Evolutionary conservation across 2,888 invertebrate species (phyloP).

Genomic region (Acanthosoma haemorrhoidale): DNA sequence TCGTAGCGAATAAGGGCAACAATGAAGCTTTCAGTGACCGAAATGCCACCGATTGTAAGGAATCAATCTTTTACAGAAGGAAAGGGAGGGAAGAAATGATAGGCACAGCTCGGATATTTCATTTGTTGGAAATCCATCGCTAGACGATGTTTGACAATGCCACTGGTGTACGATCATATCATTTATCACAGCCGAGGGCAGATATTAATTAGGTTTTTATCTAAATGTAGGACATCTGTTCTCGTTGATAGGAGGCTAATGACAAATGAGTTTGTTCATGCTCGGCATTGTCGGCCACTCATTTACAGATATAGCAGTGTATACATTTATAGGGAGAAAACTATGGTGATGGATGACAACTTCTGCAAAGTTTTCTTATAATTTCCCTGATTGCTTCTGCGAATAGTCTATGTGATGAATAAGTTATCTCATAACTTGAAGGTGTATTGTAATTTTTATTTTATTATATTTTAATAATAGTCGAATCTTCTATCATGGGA

Average conservation of each 20-base stretch:
- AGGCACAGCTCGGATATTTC: not conserved
- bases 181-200: not conserved
- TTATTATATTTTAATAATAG: too few relatives aligned
- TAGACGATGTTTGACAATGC: not conserved
- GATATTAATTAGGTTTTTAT: constrained; percentile 8
- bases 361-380: too few relatives aligned
- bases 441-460: too few relatives aligned
- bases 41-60: too few relatives aligned
- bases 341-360: too few relatives aligned
- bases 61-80: not conserved
- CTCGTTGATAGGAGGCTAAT: not conserved
- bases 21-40: too few relatives aligned
- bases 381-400: too few relatives aligned
- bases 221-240: constrained; percentile 10
- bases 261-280: constrained; percentile 12
- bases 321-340: too few relatives aligned
- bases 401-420: too few relatives aligned
- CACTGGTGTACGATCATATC: not conserved
- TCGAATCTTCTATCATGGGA: too few relatives aligned
- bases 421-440: too few relatives aligned
- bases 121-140: not conserved
- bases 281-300: not conserved
- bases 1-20: too few relatives aligned
- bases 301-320: not conserved
- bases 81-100: not conserved